Evolutionary conservation across 2,113 vertebrate genomes (phyloP).

Genomic region (Oxygymnocypris stewartii): DNA sequence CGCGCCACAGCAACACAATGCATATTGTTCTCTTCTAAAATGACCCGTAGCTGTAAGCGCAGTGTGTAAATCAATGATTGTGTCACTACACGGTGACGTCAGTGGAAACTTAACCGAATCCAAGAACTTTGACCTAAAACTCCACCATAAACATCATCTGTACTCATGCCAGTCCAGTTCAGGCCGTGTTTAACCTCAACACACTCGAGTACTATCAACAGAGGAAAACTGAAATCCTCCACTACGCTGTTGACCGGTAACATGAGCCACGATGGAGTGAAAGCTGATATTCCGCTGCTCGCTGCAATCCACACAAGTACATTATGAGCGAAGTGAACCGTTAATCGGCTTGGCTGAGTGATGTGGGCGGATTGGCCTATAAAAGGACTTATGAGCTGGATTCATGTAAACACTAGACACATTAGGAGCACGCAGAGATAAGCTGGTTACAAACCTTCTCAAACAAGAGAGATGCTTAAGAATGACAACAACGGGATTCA

Average conservation of each 20-base stretch:
- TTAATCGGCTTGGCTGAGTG: constrained; percentile 58
- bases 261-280: neutral
- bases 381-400: constrained; percentile 68
- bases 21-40: neutral
- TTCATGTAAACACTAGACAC: constrained; percentile 56
- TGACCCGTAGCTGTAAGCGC: neutral
- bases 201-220: constrained; percentile 28
- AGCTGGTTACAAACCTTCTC: constrained; percentile 52
- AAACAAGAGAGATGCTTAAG: constrained; percentile 1
- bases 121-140: constrained; percentile 31
- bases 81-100: neutral
- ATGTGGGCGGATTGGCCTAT: constrained; percentile 61
- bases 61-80: neutral
- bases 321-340: constrained; percentile 58
- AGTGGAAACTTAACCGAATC: constrained; percentile 29
- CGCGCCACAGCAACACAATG: neutral
- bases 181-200: constrained; percentile 24
- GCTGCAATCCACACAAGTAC: constrained; percentile 48
- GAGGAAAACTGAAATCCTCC: constrained; percentile 10
- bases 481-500: constrained; percentile 17
- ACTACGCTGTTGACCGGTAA: neutral
- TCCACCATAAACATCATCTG: constrained; percentile 23
- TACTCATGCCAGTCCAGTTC: neutral
- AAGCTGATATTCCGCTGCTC: constrained; percentile 73
- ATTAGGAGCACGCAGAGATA: constrained; percentile 51